Evolutionary conservation across 2,888 invertebrate species (phyloP).

Genomic region (Drosophila monieri): DNA sequence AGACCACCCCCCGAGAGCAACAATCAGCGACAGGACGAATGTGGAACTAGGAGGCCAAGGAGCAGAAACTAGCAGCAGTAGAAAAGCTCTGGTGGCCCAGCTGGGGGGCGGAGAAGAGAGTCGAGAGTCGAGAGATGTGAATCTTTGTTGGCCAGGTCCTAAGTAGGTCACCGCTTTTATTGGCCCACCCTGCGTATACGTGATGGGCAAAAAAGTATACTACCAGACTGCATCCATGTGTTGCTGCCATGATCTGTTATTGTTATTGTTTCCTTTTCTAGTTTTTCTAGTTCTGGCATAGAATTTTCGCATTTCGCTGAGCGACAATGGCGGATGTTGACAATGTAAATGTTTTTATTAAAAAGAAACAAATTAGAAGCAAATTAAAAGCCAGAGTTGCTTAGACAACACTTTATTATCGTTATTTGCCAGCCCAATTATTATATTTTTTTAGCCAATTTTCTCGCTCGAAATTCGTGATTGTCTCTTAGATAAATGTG

Average conservation of each 20-base stretch:
- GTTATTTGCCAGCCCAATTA: slow-evolving; percentile 31
- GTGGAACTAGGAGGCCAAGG: slow-evolving; percentile 16
- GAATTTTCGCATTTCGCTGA: slow-evolving; percentile 14
- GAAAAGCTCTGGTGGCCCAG: slow-evolving; percentile 28
- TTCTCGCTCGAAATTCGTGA: slow-evolving; percentile 19
- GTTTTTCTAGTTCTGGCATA: slow-evolving; percentile 6
- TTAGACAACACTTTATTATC: slow-evolving; percentile 27
- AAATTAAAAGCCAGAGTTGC: background rate
- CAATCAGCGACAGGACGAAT: slow-evolving; percentile 36
- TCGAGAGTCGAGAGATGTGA: slow-evolving; percentile 15
- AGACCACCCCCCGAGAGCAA: slow-evolving; percentile 11
- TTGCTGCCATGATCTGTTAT: slow-evolving; percentile 33
- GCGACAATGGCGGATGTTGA: slow-evolving; percentile 15
- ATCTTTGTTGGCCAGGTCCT: slow-evolving; percentile 19
- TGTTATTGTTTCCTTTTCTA: slow-evolving; percentile 25
- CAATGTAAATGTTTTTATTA: background rate
- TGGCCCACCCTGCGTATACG: slow-evolving; percentile 36
- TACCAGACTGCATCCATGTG: slow-evolving; percentile 24
- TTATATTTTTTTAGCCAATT: slow-evolving; percentile 8
- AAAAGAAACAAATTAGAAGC: background rate
- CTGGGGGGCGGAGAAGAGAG: slow-evolving; percentile 8
- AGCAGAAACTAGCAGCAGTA: slow-evolving; percentile 23
- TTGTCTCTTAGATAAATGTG: slow-evolving; percentile 30
- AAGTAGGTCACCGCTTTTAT: slow-evolving; percentile 42
- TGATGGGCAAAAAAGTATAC: slow-evolving; percentile 8